Percentiles rank a stretch among this genome's conserved stretches.
These are phyloP conservation scores for Sinotaia quadrata DNA, from an alignment of 2,888 invertebrate species.

Conservation along the genomic window DNA sequence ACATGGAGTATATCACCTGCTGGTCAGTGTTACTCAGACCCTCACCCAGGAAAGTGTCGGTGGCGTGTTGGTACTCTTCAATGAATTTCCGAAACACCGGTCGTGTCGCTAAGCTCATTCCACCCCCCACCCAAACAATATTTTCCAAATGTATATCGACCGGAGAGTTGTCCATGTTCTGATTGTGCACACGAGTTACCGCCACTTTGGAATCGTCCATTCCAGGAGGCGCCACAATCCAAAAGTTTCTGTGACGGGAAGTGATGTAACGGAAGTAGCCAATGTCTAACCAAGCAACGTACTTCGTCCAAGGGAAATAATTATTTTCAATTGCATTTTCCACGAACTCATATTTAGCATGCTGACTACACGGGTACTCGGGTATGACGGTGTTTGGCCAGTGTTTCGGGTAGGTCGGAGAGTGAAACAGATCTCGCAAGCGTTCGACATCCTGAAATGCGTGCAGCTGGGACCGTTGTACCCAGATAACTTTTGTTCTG, in stretches of 20 bases:
- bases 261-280: slow-evolving; percentile 48
- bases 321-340: slow-evolving; percentile 35
- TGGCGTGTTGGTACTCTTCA: slow-evolving; percentile 29
- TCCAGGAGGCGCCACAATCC: slow-evolving; percentile 28
- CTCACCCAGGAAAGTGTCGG: slow-evolving; percentile 35
- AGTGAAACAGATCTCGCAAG: slow-evolving; percentile 37
- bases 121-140: slow-evolving; percentile 46
- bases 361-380: slow-evolving; percentile 49
- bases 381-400: slow-evolving; percentile 54
- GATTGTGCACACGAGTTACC: slow-evolving; percentile 19
- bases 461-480: slow-evolving; percentile 42
- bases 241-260: slow-evolving; percentile 31
- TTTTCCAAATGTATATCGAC: slow-evolving; percentile 39
- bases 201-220: slow-evolving; percentile 35
- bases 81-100: slow-evolving; percentile 28
- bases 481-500: slow-evolving; percentile 36
- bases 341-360: slow-evolving; percentile 50
- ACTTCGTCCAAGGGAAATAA: slow-evolving; percentile 38
- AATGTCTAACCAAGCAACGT: slow-evolving; percentile 52
- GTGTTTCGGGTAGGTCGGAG: slow-evolving; percentile 46
- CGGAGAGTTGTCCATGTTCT: slow-evolving; percentile 8
- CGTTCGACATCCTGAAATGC: slow-evolving; percentile 39
- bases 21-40: slow-evolving; percentile 42
- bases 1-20: slow-evolving; percentile 38
- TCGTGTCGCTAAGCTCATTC: slow-evolving; percentile 34